Percentiles rank a stretch among this genome's conserved stretches.
Evolutionary conservation across 2,113 vertebrate genomes (phyloP).

Genomic region (Tychaedon coryphoeus): DNA sequence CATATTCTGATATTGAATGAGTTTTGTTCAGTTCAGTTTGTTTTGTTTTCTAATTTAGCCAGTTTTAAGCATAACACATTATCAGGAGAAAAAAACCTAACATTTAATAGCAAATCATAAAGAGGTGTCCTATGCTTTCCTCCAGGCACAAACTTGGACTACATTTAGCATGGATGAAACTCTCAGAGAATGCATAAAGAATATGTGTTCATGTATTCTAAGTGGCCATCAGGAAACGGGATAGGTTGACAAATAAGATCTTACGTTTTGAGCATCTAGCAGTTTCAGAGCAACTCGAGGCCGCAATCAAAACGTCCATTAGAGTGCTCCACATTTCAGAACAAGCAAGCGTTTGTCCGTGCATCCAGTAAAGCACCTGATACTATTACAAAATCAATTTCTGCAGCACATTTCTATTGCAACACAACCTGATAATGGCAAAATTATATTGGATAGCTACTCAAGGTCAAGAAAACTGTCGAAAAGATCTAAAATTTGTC

Average conservation of each 20-base stretch:
- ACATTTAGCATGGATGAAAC: neutral
- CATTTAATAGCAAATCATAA: neutral
- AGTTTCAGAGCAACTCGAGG: slow-evolving; percentile 71
- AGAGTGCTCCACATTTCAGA: slow-evolving; percentile 78
- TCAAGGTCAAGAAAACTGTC: slow-evolving; percentile 79
- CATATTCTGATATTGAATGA: neutral
- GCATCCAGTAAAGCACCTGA: slow-evolving; percentile 90
- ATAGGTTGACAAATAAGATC: slow-evolving; percentile 24
- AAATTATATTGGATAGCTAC: slow-evolving; percentile 80
- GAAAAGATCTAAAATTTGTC: slow-evolving; percentile 65
- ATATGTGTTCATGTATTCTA: neutral
- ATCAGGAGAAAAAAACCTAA: neutral
- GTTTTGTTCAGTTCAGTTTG: neutral
- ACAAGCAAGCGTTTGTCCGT: slow-evolving; percentile 85
- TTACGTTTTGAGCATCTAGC: slow-evolving; percentile 59
- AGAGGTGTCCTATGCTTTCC: neutral
- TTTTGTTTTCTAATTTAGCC: neutral
- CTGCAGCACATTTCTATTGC: slow-evolving; percentile 81
- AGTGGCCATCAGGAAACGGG: neutral
- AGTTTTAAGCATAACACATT: neutral
- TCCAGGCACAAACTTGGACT: neutral
- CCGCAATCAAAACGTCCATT: slow-evolving; percentile 82
- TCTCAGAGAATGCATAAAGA: neutral
- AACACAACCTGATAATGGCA: slow-evolving; percentile 79
- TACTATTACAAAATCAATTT: slow-evolving; percentile 98